Evolutionary conservation across 2,113 vertebrate genomes (phyloP), one percentile per base, ranked within the genome.

Genomic region (Otocyon megalotis): DNA sequence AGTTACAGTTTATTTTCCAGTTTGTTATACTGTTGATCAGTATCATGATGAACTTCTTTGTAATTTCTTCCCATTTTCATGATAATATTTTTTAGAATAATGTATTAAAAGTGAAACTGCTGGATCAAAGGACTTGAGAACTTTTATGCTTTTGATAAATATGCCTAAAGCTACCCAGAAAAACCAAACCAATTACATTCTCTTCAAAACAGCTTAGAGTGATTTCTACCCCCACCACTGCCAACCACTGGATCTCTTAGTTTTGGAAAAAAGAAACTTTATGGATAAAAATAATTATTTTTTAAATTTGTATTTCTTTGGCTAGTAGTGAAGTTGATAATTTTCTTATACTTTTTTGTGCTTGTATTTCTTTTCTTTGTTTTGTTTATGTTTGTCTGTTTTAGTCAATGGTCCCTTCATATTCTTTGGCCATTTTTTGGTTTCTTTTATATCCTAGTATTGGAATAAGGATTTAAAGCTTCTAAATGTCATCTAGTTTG

Each of bases 41-140:
- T 62, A 56, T 9, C 11, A 50, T 0, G 6, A 37, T 53, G 5
- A 83, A 88, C 56, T 85, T 82, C 16, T n/a, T 91, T 84, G 10
- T 32, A 85, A 71, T 60, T 72, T 67, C 65, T 71, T 8, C 17
- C 10, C 2, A 37, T 53, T 80, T 96, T 85, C 43, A 63, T n/a
- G 32, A 63, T 65, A 43, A 74, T 58, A 43, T 83, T 92, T n/a
- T 22, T 77, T 88, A 90, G 32, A 77, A 65, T 80, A 88, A 93
- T 22, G 32, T 8, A 74, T 93, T 93, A 82, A 93, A 93, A 69
- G 24, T 74, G 43, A 95, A 97, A 96, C 43, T 83, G 15, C 54
- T 96, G 32, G 37, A 58, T 83, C 65, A 62, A 93, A 93, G 22
- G 16, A 32, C 50, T 83, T 91, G 17, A 94, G 11, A 17, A 60